Base-by-base conservation (phyloP, 2,797 vertebrate genomes). In the Falco cherrug region DNA sequence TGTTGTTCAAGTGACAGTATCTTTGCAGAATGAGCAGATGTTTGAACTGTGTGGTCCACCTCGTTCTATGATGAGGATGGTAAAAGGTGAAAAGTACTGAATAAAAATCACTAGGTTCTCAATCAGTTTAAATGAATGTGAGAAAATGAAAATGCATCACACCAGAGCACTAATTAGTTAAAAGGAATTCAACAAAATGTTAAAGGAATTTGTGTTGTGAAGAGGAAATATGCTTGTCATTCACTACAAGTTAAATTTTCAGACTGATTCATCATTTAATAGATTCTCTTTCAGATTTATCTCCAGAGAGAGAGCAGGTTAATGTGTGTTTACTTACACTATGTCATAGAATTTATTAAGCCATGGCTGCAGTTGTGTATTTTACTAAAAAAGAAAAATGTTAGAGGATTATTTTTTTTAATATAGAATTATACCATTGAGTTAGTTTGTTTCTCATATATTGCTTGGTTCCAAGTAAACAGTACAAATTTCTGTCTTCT, bases 1-100 rank as follows among this genome's bases (percentile, higher is more conserved):
- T 98, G 97, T 95, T 97, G 96, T 98, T 96, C 91, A 95, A 94
- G 96, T 96, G 96, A 86, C 88, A 80, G 90, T 96, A 91, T 98
- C 97, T 98, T 87, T 86, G 90, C 87, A 94, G 95, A 97, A 96
- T 89, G 96, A 94, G 94, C 93, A 97, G 96, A 95, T 97, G 96
- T 90, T 95, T 89, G 71, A 92, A 89, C 93, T 48, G 57, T 37
- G 56, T 83, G 24, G 24, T 94, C 85, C 96, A 78, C 69, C 95
- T 97, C 33, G 0, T 90, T 82, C 69, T 93, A 12, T 84, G 67
- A 13, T 43, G 79, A 63, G 28, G 78, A 79, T 59, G 74, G 83
- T 60, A 70, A 79, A 82, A 80, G 64, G 86, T 93, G 92, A 92
- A 85, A 37, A 79, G 48, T 33, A 50, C 45, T 56, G 95, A 97